phyloP scores from a whole-genome alignment of 2,797 vertebrate species.

The Centroberyx gerrardi region DNA sequence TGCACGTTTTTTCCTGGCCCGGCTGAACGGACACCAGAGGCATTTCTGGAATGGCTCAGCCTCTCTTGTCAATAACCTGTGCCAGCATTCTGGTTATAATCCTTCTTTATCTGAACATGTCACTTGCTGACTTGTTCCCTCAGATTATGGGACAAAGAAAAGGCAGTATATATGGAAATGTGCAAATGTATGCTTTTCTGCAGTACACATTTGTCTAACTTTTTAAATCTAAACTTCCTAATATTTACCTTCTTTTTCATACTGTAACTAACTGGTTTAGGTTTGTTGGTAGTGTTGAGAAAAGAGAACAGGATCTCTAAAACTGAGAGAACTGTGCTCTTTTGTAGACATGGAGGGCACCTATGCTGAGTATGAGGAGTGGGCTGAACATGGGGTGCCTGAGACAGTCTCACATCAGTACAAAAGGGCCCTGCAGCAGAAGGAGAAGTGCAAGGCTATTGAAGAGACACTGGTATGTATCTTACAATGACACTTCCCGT shows the following conservation, averaged over 20 bases:
- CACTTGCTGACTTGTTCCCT: neutral
- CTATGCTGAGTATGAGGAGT: slow-evolving; percentile 94
- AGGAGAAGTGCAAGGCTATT: slow-evolving; percentile 89
- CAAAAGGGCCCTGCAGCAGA: slow-evolving; percentile 89
- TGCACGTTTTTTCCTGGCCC: slow-evolving; percentile 5
- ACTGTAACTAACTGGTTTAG: neutral
- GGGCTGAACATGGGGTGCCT: slow-evolving; percentile 91
- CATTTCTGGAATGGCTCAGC: slow-evolving; percentile 25
- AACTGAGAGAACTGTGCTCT: slow-evolving; percentile 4
- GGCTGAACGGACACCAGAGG: slow-evolving; percentile 6
- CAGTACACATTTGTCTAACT: neutral
- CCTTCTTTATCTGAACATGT: slow-evolving; percentile 10
- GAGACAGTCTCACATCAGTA: slow-evolving; percentile 87
- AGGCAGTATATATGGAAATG: neutral
- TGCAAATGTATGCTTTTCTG: neutral
- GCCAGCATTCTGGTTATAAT: slow-evolving; percentile 18
- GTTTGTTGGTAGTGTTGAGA: neutral
- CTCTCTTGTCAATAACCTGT: slow-evolving; percentile 1
- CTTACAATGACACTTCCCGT: neutral
- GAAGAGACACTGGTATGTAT: slow-evolving; percentile 92
- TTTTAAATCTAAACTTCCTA: neutral
- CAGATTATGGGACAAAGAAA: neutral
- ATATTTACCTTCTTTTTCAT: neutral
- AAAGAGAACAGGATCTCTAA: neutral
- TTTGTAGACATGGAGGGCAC: slow-evolving; percentile 94